Evolutionary conservation across 2,113 vertebrate species (phyloP), one percentile per base, ranked within the genome.

Genomic region (Nymphicus hollandicus): DNA sequence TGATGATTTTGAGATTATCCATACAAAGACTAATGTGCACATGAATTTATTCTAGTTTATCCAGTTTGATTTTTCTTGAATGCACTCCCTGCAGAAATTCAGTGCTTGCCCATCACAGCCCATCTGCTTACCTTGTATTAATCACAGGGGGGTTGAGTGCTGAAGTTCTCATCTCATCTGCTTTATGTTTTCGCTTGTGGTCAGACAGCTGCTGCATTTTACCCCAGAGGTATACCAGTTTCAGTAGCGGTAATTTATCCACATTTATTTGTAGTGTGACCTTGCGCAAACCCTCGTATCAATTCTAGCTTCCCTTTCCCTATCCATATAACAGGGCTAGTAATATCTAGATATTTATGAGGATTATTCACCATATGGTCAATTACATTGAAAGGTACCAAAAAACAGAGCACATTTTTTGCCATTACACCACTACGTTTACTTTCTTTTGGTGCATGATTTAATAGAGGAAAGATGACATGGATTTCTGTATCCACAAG

Each of bases 121-220:
- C 89, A 91, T 91, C 84, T 89, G 87, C 72, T 89, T 77, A 49
- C 63, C 35, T 61, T 44, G 44, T 19, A 86, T 65, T 83, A 95
- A 93, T 64, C 65, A 81, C 27, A 16, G 33, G 3, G 10, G 12
- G 39, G 46, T 4, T 53, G 66, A 58, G 20, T 2, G 60, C 12
- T 35, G 58, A 77, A 29, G 28, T 84, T 95, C 90, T 89, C 50
- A 43, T 80, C 81, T 74, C 56, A 43, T 58, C 65, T 77, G 27
- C 63, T 78, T 70, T 50, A 78, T 66, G 43, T 7, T 89, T 88
- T 86, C 68, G 5, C 61, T 86, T 52, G 20, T 56, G 56, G 72
- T 93, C 83, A 94, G 61, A 71, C 44, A 92, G 73, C 52, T 84
- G 77, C 66, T 81, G 69, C 78, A 68, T 94, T 94, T 94, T 74